Evolutionary conservation across 2,888 invertebrate species (phyloP), one percentile per base, ranked within the genome.

Genomic region (Pristionchus arcanus): DNA sequence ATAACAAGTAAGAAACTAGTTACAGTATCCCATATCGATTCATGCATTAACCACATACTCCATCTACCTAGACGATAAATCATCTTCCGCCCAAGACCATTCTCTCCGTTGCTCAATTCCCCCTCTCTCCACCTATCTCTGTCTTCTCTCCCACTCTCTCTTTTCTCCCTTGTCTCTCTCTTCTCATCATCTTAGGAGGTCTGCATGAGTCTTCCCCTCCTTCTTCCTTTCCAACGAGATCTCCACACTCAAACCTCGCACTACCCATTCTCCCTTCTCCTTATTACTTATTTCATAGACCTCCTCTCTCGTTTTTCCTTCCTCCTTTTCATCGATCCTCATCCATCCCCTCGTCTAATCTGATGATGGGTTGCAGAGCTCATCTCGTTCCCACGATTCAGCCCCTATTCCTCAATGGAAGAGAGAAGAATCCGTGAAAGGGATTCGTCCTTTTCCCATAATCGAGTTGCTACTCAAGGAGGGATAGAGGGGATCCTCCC

Each of bases 121-220:
- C 77, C 42, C 53, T 34, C 53, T 53, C 49, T 28, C 83, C 55
- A 37, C 53, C 83, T 53, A 16, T 55, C 53, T 83, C 83, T 83
- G 37, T 74, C 37, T n/a, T 55, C 83, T 28, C 49, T 83, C 53
- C 53, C 53, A 9, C 53, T 53, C 28, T 83, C 83, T 49, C 42
- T 13, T 19, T 28, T 31, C 5, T 31, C n/a, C 84, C 55, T 34
- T 3, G 34, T 25, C 84, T 59, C 84, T 84, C 34, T 16, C 13
- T 31, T 9, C 59, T 84, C 84, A 59, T 84, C 84, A 59, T 63
- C 84, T 55, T 84, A 84, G 55, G 84, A 84, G 84, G 84, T 84
- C 84, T 59, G 83, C 83, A 83, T 49, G 83, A 55, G 83, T 53
- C 84, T 84, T 59, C 59, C 84, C 55, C 84, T 31, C 55, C 84